phyloP scores from a whole-genome alignment of 2,888 invertebrate genomes.

The Pheosia tremula region DNA sequence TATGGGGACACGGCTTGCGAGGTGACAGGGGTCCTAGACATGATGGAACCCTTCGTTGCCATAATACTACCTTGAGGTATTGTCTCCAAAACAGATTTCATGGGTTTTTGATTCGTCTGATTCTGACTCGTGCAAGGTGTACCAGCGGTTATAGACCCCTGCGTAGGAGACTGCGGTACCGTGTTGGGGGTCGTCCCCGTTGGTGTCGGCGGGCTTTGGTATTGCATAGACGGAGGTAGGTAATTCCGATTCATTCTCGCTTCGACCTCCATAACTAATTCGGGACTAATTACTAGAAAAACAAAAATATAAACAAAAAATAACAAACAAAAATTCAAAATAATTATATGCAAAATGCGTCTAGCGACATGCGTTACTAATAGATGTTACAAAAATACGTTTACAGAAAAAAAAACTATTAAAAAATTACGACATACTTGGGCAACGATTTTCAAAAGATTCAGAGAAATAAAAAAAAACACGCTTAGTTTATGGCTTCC shows the following conservation, averaged over 20 bases:
- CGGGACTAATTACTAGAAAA: conserved; percentile 92
- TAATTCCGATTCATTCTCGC: conserved; percentile 93
- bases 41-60: conserved; percentile 52
- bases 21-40: conserved; percentile 36
- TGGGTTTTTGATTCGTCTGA: conserved; percentile 46
- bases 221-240: conserved; percentile 88
- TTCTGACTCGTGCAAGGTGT: conserved; percentile 53
- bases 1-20: conserved; percentile 38
- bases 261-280: conserved; percentile 95
- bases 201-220: conserved; percentile 35
- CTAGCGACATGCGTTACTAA: background rate
- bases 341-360: conserved; percentile 24
- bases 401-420: conserved; percentile 9
- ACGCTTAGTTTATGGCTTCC: no score
- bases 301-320: conserved; percentile 17
- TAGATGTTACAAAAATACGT: conserved; percentile 22
- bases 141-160: conserved; percentile 48
- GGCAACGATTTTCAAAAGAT: no score
- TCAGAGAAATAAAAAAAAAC: no score
- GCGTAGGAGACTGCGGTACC: conserved; percentile 46
- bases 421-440: no score
- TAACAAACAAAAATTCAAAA: no score
- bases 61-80: conserved; percentile 72
- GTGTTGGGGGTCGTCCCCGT: conserved; percentile 41
- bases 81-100: conserved; percentile 67